Conservation (phyloP, 2,888 invertebrate genomes). For the Digitonthophagus gazella region DNA sequence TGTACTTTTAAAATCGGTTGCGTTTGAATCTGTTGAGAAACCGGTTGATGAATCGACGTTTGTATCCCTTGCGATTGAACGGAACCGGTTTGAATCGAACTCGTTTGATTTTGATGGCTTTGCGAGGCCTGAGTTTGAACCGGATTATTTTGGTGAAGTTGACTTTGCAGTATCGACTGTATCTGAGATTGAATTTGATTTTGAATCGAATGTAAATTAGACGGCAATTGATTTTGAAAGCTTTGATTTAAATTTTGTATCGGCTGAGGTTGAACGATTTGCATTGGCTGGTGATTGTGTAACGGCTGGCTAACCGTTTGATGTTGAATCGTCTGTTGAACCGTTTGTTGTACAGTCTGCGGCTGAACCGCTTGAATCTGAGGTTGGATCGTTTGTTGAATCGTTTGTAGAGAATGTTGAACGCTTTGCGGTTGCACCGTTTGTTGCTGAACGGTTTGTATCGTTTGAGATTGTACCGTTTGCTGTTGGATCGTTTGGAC, state of each 20-base stretch:
- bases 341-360: constrained; percentile 43
- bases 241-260: constrained; percentile 40
- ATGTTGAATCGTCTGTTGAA: constrained; percentile 45
- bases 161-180: constrained; percentile 17
- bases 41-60: constrained; percentile 25
- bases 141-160: not conserved
- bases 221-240: constrained; percentile 32
- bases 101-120: constrained; percentile 29
- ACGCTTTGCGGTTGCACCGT: constrained; percentile 48
- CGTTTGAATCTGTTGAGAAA: constrained; percentile 33
- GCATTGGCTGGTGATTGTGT: constrained; percentile 41
- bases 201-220: constrained; percentile 29
- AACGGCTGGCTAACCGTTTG: constrained; percentile 47
- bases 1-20: constrained; percentile 39
- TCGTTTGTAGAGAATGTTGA: constrained; percentile 41
- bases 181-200: constrained; percentile 29
- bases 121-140: constrained; percentile 6
- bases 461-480: constrained; percentile 50
- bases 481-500: constrained; percentile 51
- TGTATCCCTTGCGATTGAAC: constrained; percentile 32
- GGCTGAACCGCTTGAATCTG: constrained; percentile 39
- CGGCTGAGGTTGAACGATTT: constrained; percentile 48
- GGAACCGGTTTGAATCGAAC: constrained; percentile 18
- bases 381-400: constrained; percentile 45
- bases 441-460: constrained; percentile 51